Evolutionary conservation across 2,797 vertebrate species (phyloP), one percentile per base, ranked within the genome.

Genomic region (Vespertilio murinus): DNA sequence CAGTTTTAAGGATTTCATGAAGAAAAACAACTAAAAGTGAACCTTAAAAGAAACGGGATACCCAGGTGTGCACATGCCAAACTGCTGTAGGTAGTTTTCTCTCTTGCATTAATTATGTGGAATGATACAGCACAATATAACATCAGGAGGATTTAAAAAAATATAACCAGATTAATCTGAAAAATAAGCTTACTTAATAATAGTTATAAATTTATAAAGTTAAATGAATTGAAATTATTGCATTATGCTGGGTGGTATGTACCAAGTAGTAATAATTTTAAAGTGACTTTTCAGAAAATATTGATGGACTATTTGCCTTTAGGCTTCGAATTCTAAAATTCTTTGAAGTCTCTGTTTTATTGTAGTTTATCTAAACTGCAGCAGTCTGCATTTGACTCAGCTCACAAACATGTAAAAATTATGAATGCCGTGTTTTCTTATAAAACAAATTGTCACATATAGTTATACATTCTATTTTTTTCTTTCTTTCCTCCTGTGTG

Each of bases 361-460:
- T 88, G 86, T 94, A 18, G 91, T 79, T 49, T 70, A 84, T 95
- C 23, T 78, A 1, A 96, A 3, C 91, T 93, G 87, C 82, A 71
- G 54, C 94, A 52, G 6, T 93, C 97, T 97, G 94, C 96, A 92
- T 96, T 95, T 90, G 91, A 94, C 90, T 97, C 75, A 30, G 42
- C 79, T 75, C 94, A 95, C 90, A 97, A 97, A 97, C 95, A 64
- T 86, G 84, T 94, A 85, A 33, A 94, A 96, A 83, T 97, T 83
- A 97, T 97, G 94, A 75, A 95, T 83, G 94, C 96, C 97, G 88
- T 83, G 87, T 83, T 94, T 97, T 97, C 96, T 96, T 64, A 84
- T 2, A 97, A 97, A 97, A 96, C 85, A 69, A 78, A 67, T 96
- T 95, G 95, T 97, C 86, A 33, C 93, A 94, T 96, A 95, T 93